phyloP scores from a whole-genome alignment of 2,888 invertebrate species.

The Cosmorhoe ocellata region DNA sequence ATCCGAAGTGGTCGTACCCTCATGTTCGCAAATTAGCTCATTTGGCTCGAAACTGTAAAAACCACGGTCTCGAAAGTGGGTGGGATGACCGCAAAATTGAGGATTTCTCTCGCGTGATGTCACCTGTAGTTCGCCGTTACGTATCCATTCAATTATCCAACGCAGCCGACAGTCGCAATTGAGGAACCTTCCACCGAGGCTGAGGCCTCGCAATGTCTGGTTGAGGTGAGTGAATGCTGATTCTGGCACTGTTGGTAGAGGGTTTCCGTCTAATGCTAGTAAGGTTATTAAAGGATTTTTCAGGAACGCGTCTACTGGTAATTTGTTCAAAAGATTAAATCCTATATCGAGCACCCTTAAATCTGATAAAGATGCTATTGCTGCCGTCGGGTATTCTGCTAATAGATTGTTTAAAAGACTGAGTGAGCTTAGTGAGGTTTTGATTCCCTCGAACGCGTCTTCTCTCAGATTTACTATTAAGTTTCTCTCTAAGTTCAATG shows the following conservation, averaged over 20 bases:
- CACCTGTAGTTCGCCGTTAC: constrained; percentile 93
- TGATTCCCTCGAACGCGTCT: constrained; percentile 90
- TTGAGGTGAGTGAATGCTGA: constrained; percentile 90
- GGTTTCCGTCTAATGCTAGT: constrained; percentile 95
- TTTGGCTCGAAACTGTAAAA: constrained; percentile 94
- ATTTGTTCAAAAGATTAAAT: constrained; percentile 92
- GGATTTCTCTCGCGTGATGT: constrained; percentile 95
- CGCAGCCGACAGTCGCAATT: constrained; percentile 93
- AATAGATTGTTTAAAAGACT: constrained; percentile 94
- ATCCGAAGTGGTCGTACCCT: constrained; percentile 50
- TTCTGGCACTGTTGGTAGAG: constrained; percentile 91
- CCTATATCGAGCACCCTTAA: constrained; percentile 95
- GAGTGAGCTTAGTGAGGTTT: constrained; percentile 91
- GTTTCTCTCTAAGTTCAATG: constrained; percentile 94
- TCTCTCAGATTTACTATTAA: constrained; percentile 89
- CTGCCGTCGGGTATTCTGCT: constrained; percentile 92
- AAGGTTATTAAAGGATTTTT: constrained; percentile 93
- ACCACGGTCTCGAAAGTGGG: constrained; percentile 89
- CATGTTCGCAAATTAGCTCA: constrained; percentile 85
- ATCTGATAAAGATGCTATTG: constrained; percentile 89
- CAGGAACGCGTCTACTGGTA: constrained; percentile 90
- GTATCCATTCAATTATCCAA: constrained; percentile 96
- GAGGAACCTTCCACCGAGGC: constrained; percentile 93
- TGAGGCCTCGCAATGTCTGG: constrained; percentile 91
- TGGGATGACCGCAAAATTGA: constrained; percentile 94